Evolutionary conservation across 2,797 vertebrate species (phyloP).

Genomic region (Cyprinodon diabolis): DNA sequence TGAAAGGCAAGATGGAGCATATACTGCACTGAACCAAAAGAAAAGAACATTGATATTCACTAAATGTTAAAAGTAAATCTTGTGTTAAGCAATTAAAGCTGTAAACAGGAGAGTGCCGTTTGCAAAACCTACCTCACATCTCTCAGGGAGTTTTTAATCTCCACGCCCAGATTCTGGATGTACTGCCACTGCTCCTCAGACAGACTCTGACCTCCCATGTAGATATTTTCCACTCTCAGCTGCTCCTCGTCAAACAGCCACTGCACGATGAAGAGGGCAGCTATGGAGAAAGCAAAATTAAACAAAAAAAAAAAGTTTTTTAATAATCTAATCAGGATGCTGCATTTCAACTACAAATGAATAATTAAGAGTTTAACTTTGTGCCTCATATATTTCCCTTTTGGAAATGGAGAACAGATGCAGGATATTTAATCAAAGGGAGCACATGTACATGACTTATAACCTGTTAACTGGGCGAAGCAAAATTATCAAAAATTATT

Average conservation of each 20-base stretch:
- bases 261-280: conserved; percentile 86
- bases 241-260: conserved; percentile 90
- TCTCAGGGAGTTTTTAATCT: conserved; percentile 83
- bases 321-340: not conserved
- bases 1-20: conserved; percentile 87
- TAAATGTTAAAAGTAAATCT: not conserved
- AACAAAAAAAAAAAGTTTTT: not conserved
- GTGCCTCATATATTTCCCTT: not conserved
- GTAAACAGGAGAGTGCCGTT: not conserved
- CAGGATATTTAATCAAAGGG: not conserved
- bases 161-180: conserved; percentile 84
- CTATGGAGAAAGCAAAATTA: conserved; percentile 55
- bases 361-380: not conserved
- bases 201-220: conserved; percentile 80
- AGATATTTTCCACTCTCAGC: conserved; percentile 86
- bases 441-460: not conserved
- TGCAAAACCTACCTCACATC: conserved; percentile 81
- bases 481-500: no score
- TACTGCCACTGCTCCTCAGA: conserved; percentile 85
- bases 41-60: not conserved
- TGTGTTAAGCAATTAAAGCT: not conserved
- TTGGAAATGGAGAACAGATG: not conserved
- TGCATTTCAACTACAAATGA: not conserved
- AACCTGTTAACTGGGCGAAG: not conserved
- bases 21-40: conserved; percentile 79